Base-by-base conservation (phyloP, 2,888 invertebrate species). In the Harpalus rubripes region DNA sequence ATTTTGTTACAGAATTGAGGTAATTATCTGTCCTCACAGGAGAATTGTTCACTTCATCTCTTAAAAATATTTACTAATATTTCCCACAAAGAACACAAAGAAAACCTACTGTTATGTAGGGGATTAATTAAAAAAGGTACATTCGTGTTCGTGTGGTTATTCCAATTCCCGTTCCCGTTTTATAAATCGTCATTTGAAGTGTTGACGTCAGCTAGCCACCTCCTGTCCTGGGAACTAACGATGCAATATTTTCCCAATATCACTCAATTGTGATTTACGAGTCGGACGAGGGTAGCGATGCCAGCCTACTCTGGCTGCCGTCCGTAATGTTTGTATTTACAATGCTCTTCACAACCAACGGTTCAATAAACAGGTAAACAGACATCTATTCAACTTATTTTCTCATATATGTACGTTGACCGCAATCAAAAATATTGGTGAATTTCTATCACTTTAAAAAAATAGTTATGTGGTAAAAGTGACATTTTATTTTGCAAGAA, bases 161-260 rank as follows among this genome's bases (percentile, higher is more conserved):
- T 80, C 61, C 39, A 39, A 41, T 61, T 80, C 61, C 39, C 32
- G 63, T 32, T 32, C 32, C 41, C 63, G 65, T 81, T 81, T 81
- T 81, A 81, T 81, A 81, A 81, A 81, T 81, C 81, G 61, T 44
- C 65, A 81, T 81, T 81, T 61, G n/a, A 63, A 81, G 81, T 81
- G 81, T 65, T 81, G 81, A 81, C 81, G 44, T 81, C 61, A 59
- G 61, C 63, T 52, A 63, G 63, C 22, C 41, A 15, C 44, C 59
- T 61, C 32, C 52, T 61, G 39, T 18, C 79, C 79, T 8, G 58
- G 18, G 26, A 79, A 79, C 79, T 61, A 79, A 61, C 79, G 79
- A 61, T 79, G 79, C 79, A 79, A 79, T 79, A 79, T 79, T 79
- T 79, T 59, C 41, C 79, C 79, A 41, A 79, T 79, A 79, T 79